These are phyloP conservation scores for Dryomyza anilis DNA, from an alignment of 2,888 invertebrate genomes.

Conservation along the genomic window DNA sequence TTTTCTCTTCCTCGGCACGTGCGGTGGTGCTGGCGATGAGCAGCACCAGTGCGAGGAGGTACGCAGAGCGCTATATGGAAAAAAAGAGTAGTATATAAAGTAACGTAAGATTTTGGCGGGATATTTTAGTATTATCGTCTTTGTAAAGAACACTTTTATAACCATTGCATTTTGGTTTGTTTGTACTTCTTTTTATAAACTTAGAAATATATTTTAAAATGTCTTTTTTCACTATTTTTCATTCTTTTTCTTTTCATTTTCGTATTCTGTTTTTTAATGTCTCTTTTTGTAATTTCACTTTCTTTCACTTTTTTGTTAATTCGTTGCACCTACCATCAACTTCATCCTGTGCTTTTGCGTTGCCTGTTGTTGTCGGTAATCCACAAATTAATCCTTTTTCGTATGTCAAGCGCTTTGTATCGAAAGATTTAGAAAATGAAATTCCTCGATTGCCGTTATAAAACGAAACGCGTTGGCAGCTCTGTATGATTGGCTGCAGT, in stretches of 20 bases:
- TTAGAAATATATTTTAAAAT: neutral
- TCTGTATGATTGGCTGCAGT: conserved; percentile 50
- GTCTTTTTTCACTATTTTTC: neutral
- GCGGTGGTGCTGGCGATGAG: conserved; percentile 60
- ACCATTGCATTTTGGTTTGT: neutral
- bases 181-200: neutral
- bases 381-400: conserved; percentile 18
- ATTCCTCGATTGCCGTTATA: conserved; percentile 38
- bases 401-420: too few relatives aligned
- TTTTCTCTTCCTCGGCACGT: conserved; percentile 66
- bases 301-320: neutral
- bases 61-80: conserved; percentile 54
- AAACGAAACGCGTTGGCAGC: conserved; percentile 32
- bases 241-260: conserved; percentile 1
- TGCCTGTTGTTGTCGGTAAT: conserved; percentile 4
- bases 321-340: conserved; percentile 55
- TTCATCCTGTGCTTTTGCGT: conserved; percentile 47
- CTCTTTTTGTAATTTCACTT: neutral
- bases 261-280: neutral
- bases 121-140: neutral
- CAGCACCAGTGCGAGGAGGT: conserved; percentile 66
- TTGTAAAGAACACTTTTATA: neutral
- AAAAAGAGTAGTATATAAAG: too few relatives aligned
- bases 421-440: conserved; percentile 45
- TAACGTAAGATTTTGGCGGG: neutral